Conservation (phyloP, 1,140 invertebrate species). For the Druon quercuslanigerum region DNA sequence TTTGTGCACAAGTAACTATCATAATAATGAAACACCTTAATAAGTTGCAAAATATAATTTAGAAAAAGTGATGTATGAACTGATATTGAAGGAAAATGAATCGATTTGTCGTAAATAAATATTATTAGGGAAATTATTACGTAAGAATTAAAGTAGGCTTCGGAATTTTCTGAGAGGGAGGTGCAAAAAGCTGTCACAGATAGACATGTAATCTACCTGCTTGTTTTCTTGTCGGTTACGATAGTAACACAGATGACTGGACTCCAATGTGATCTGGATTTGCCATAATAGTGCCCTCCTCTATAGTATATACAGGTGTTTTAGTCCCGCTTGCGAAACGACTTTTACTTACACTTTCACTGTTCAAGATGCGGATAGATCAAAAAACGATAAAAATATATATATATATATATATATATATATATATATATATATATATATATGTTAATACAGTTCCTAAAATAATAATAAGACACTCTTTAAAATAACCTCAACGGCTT, state of each 20-base stretch:
- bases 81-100: too few species aligned
- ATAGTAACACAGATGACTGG: slow-evolving; percentile 43
- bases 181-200: neutral
- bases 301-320: slow-evolving; percentile 22
- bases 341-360: slow-evolving; percentile 73
- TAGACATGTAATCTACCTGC: slow-evolving; percentile 47
- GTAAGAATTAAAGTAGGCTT: neutral
- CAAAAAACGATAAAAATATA: slow-evolving; percentile 43
- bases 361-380: slow-evolving; percentile 61
- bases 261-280: slow-evolving; percentile 62
- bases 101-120: neutral
- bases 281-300: slow-evolving; percentile 60
- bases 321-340: slow-evolving; percentile 51
- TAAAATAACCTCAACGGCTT: too few species aligned
- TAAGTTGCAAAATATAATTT: too few species aligned
- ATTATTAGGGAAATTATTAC: neutral
- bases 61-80: too few species aligned
- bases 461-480: too few species aligned
- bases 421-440: too few species aligned
- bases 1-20: too few species aligned
- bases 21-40: too few species aligned
- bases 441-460: too few species aligned
- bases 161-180: neutral
- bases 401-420: neutral
- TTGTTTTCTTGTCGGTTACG: slow-evolving; percentile 54